Conservation (phyloP, 92 coral and sea anemone genomes). For the Parazoanthus darwini region DNA sequence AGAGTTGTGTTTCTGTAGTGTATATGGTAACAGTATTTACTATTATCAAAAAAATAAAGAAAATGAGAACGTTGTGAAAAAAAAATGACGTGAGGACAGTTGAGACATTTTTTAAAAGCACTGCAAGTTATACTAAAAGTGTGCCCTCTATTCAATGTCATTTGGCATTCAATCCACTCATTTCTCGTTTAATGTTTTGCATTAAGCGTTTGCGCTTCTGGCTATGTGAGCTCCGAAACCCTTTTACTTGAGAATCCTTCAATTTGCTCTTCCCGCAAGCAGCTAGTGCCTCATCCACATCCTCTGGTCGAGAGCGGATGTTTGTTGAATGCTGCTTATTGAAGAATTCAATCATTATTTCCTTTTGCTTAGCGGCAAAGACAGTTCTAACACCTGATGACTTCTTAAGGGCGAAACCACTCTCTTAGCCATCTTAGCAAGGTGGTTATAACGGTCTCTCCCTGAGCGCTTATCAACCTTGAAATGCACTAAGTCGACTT, state of each 20-base stretch:
- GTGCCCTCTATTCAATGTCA: no score
- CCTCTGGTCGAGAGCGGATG: slow-evolving; percentile 51
- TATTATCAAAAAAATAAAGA: no score
- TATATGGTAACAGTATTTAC: no score
- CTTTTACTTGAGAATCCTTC: slow-evolving; percentile 57
- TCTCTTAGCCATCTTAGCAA: background rate
- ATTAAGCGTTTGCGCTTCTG: slow-evolving; percentile 53
- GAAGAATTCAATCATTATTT: slow-evolving; percentile 50
- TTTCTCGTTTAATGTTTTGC: slow-evolving; percentile 30
- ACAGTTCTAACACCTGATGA: slow-evolving; percentile 32
- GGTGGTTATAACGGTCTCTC: slow-evolving; percentile 41
- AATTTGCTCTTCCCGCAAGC: slow-evolving; percentile 44
- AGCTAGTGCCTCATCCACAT: slow-evolving; percentile 42
- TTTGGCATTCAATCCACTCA: background rate
- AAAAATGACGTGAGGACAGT: no score
- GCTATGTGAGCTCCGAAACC: slow-evolving; percentile 62
- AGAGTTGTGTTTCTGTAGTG: no score
- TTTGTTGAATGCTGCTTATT: slow-evolving; percentile 39
- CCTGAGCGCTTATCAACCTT: slow-evolving; percentile 37
- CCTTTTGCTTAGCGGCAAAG: slow-evolving; percentile 51
- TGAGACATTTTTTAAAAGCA: no score
- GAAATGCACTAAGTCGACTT: slow-evolving; percentile 36
- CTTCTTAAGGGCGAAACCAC: slow-evolving; percentile 43
- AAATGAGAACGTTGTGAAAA: no score
- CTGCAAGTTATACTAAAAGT: no score